Base-by-base conservation (phyloP, 2,797 vertebrate genomes). In the Loriculus beryllinus region DNA sequence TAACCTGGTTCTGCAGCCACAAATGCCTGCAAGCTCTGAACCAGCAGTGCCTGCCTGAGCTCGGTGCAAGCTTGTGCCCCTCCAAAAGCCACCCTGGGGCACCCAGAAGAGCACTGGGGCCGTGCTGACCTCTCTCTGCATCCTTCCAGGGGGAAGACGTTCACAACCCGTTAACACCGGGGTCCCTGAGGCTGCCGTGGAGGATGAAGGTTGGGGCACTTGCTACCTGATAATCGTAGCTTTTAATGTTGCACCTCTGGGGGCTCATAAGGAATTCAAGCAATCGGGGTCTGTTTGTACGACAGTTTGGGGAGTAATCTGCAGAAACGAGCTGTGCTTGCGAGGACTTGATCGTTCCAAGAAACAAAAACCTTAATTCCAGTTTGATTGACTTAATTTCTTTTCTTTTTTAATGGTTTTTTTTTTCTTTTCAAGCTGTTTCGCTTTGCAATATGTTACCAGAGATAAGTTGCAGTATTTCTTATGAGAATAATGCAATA, bases 101-200 rank as follows among this genome's bases (percentile, higher is more conserved):
- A 29, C 28, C 35, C 40, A 7, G 4, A 12, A 33, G 21, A 23
- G 29, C 1, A 0, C 22, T 1, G 1, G 16, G 26, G 18, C n/a
- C 11, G 2, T 31, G 22, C 92, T 98, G 57, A 97, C 59, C 43
- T 40, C 25, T 48, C 81, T 85, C 93, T 87, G 88, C 59, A 72
- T 88, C 94, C 57, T 96, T 97, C 71, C 62, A 97, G 99, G 97
- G 99, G 99, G 95, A 99, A 99, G 98, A 99, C 99, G 0, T 99
- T 99, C 68, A 95, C 98, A 78, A 91, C 96, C 95, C 97, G 98
- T 96, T 98, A 97, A 97, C 4, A 0, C 92, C 42, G 5, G 92
- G 96, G 68, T 81, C 83, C 23, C 86, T 35, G 91, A 84, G 26
- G 86, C 93, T 83, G 95, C 95, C 6, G 72, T 78, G 92, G 76